phyloP scores from a whole-genome alignment of 2,797 vertebrate species.

The Paguma larvata region DNA sequence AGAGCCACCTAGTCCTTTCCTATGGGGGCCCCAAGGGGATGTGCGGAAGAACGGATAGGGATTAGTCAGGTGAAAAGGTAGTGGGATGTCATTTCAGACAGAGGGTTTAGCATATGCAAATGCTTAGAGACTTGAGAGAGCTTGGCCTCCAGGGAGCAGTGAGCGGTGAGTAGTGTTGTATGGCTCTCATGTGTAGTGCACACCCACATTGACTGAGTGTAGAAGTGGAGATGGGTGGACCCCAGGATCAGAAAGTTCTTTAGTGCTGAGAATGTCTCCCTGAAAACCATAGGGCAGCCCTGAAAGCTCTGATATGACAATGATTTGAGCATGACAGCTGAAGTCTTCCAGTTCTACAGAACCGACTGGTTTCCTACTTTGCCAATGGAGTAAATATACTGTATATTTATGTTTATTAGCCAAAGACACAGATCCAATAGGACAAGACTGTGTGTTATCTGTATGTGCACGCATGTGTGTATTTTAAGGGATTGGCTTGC shows the following conservation, averaged over 20 bases:
- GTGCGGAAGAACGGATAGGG: background rate
- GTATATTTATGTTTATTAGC: background rate
- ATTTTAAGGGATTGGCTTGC: background rate
- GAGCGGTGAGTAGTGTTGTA: fast-evolving
- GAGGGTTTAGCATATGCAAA: background rate
- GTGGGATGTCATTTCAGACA: background rate
- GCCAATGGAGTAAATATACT: background rate
- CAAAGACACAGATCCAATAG: background rate
- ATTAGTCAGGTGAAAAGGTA: background rate
- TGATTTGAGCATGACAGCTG: background rate
- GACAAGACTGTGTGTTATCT: background rate
- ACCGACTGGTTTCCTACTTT: background rate
- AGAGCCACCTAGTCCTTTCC: background rate
- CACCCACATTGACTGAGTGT: background rate
- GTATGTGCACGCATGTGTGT: background rate
- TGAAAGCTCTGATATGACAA: background rate
- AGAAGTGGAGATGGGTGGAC: background rate
- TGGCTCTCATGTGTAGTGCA: fast-evolving
- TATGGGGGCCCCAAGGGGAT: background rate
- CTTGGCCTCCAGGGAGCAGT: background rate
- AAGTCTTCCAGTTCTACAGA: background rate
- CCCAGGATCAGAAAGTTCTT: background rate
- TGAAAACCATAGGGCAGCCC: background rate
- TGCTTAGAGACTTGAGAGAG: background rate
- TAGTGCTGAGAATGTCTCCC: background rate